Evolutionary conservation across 2,888 invertebrate genomes (phyloP).

Genomic region (Strigamia transsilvanica): DNA sequence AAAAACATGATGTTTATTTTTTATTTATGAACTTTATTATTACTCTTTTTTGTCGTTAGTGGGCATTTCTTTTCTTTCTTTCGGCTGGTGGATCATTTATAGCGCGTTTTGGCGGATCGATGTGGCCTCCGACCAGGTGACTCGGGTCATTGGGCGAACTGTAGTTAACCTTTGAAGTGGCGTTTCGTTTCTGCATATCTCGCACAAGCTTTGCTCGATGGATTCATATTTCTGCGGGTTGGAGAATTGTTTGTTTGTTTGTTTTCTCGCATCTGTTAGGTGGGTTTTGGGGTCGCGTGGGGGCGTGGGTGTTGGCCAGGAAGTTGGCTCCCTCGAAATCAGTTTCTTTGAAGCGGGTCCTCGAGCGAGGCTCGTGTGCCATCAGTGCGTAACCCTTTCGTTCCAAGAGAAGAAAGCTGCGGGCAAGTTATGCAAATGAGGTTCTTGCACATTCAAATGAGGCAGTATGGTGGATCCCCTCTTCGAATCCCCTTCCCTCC

Average conservation of each 20-base stretch:
- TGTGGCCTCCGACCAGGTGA: slow-evolving; percentile 7
- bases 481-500: slow-evolving; percentile 29
- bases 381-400: slow-evolving; percentile 49
- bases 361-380: slow-evolving; percentile 49
- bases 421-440: slow-evolving; percentile 49
- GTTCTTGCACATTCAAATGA: slow-evolving; percentile 43
- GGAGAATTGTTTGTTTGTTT: slow-evolving; percentile 8
- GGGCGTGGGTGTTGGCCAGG: slow-evolving; percentile 47
- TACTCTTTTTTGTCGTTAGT: background rate
- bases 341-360: slow-evolving; percentile 40
- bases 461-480: slow-evolving; percentile 48
- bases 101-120: background rate
- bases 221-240: background rate
- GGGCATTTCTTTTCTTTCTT: background rate
- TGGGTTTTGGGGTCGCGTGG: slow-evolving; percentile 47
- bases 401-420: slow-evolving; percentile 47
- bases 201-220: background rate
- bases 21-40: background rate
- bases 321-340: slow-evolving; percentile 49
- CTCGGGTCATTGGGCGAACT: background rate
- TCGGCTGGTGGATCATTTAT: background rate
- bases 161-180: background rate
- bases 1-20: background rate
- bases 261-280: slow-evolving; percentile 27
- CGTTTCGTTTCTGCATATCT: background rate